Evolutionary conservation across 2,113 vertebrate genomes (phyloP).

Genomic region (Desmodus rotundus): DNA sequence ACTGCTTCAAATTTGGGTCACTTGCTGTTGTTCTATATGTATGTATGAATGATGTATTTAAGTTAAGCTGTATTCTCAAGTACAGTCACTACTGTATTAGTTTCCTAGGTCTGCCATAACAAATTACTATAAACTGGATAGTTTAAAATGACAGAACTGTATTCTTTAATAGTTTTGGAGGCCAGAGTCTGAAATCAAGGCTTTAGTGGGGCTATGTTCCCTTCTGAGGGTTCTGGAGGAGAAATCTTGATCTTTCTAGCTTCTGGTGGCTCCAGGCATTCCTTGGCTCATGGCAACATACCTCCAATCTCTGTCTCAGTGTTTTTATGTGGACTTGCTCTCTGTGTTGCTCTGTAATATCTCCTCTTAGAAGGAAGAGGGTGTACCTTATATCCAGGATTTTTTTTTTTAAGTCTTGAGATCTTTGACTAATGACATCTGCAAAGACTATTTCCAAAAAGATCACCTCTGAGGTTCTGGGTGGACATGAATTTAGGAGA

Average conservation of each 20-base stretch:
- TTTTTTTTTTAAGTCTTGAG: background rate
- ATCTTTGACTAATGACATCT: background rate
- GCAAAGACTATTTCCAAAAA: background rate
- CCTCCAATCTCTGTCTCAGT: background rate
- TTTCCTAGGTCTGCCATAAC: background rate
- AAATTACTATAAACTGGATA: background rate
- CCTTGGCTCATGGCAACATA: background rate
- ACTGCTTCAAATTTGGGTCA: background rate
- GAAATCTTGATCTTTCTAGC: background rate
- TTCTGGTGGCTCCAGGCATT: background rate
- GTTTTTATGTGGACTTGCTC: background rate
- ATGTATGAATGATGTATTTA: background rate
- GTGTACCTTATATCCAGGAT: background rate
- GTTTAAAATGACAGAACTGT: background rate
- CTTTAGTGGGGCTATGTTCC: background rate
- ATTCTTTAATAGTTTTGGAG: background rate
- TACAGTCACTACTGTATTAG: background rate
- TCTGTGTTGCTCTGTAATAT: background rate
- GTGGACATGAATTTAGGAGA: background rate
- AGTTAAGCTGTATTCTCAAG: background rate
- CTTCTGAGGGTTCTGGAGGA: background rate
- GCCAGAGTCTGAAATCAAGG: background rate
- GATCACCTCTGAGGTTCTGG: background rate
- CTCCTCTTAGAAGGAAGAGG: background rate
- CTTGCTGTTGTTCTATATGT: background rate